Evolutionary conservation across 2,113 vertebrate genomes (phyloP), one percentile per base, ranked within the genome.

Genomic region (Procavia capensis): DNA sequence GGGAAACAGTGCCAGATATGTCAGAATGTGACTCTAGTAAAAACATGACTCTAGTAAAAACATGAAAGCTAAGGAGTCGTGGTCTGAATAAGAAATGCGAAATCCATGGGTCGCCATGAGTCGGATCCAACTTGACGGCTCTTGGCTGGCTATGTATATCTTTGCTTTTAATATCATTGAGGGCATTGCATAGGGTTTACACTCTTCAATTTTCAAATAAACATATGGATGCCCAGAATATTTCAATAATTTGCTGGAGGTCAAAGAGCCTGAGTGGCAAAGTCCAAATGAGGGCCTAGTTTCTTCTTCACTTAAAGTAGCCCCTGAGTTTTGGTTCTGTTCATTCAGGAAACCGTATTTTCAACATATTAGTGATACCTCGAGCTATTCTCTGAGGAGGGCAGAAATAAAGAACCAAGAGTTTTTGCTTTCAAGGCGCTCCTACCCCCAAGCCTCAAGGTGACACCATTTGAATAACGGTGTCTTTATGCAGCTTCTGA

Each of bases 171-270:
- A 68, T 34, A 27, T 43, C 2, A 74, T 61, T 36, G 24, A 74
- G 57, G 57, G 57, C 57, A 5, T 24, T 59, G 57, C 19, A 22
- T 24, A 59, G 57, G 57, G 19, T 59, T 59, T 59, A 6, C 57
- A 59, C 9, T 64, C 41, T 72, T 3, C 79, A 16, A 88, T 92
- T 85, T 88, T 61, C 79, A 94, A 85, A 59, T 91, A 91, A 84
- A 31, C 74, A 39, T 43, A 54, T 1, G 41, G 68, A 47, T 72
- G 36, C 36, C 47, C 29, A 95, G 91, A 41, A 88, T 54, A 45
- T 45, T 74, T 80, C 64, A 78, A 27, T 74, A 88, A 72, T 50
- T 66, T 94, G 41, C 31, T 68, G 36, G 5, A 45, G 70, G 57
- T 85, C 45, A 70, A 45, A 78, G 4, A 19, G 0, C n/a, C 45